Evolutionary conservation across 2,113 vertebrate genomes (phyloP).

Genomic region (Pedetes capensis): DNA sequence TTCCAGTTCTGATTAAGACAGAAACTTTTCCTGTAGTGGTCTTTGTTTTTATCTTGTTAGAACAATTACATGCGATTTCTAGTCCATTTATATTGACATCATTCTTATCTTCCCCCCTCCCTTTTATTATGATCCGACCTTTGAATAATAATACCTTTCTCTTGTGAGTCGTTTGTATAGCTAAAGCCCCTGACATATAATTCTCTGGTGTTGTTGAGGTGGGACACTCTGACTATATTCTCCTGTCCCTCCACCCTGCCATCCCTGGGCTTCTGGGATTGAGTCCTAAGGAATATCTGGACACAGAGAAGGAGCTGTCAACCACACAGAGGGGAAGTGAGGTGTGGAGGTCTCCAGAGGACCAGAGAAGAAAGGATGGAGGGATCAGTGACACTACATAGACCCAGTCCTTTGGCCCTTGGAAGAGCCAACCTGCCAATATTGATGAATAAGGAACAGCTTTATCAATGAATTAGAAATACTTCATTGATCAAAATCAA

Average conservation of each 20-base stretch:
- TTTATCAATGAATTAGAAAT: neutral
- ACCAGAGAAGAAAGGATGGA: neutral
- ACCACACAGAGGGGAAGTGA: fast-evolving
- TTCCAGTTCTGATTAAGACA: too few species aligned
- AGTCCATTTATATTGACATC: too few species aligned
- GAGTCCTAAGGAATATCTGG: neutral
- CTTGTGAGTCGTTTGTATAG: neutral
- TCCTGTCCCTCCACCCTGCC: neutral
- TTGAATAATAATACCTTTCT: neutral
- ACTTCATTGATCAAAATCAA: neutral
- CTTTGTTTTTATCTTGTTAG: too few species aligned
- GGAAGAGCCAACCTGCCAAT: neutral
- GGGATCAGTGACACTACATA: neutral
- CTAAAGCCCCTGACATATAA: neutral
- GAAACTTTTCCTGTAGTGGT: too few species aligned
- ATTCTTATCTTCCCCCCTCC: too few species aligned
- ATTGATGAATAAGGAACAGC: neutral
- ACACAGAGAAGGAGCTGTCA: neutral
- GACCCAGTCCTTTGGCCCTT: neutral
- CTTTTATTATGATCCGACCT: too few species aligned
- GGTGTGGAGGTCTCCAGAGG: neutral
- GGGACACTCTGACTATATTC: neutral
- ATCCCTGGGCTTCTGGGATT: neutral
- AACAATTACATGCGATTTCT: too few species aligned
- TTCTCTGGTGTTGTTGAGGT: neutral